Evolutionary conservation across 2,888 invertebrate genomes (phyloP).

Genomic region (Gari tellinella): DNA sequence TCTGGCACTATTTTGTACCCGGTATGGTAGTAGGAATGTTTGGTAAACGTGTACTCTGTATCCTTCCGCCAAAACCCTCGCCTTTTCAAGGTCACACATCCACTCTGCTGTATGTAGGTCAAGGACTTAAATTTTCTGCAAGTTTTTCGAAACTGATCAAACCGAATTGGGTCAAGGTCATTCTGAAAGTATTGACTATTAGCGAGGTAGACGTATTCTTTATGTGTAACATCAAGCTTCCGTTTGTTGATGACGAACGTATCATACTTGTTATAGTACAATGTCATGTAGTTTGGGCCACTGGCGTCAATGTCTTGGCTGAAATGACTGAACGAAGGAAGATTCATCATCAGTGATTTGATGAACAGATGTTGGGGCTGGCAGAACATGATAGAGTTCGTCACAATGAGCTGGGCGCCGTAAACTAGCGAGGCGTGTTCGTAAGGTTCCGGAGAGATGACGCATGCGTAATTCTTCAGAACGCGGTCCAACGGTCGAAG

Average conservation of each 20-base stretch:
- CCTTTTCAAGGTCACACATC: slow-evolving; percentile 69
- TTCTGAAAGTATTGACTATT: slow-evolving; percentile 78
- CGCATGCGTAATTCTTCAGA: slow-evolving; percentile 68
- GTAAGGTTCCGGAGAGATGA: slow-evolving; percentile 76
- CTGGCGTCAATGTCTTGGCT: slow-evolving; percentile 76
- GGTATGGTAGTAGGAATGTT: slow-evolving; percentile 76
- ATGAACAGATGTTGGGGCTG: slow-evolving; percentile 74
- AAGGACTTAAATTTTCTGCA: slow-evolving; percentile 63
- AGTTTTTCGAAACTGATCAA: slow-evolving; percentile 60
- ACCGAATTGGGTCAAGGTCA: slow-evolving; percentile 71
- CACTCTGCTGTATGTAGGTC: slow-evolving; percentile 58
- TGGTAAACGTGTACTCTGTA: slow-evolving; percentile 62
- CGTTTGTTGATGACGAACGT: slow-evolving; percentile 21
- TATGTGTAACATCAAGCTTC: slow-evolving; percentile 34
- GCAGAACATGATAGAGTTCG: slow-evolving; percentile 77
- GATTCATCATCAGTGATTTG: slow-evolving; percentile 66
- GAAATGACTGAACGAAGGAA: slow-evolving; percentile 70
- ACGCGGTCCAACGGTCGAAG: slow-evolving; percentile 72
- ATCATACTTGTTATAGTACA: slow-evolving; percentile 22
- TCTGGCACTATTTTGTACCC: slow-evolving; percentile 58
- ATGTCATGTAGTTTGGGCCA: slow-evolving; percentile 77
- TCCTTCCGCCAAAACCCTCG: slow-evolving; percentile 53
- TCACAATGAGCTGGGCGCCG: slow-evolving; percentile 71
- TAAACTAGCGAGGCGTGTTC: slow-evolving; percentile 74
- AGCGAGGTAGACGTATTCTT: slow-evolving; percentile 65